phyloP scores from a whole-genome alignment of 2,888 invertebrate genomes.

The Euzophera pinguis region DNA sequence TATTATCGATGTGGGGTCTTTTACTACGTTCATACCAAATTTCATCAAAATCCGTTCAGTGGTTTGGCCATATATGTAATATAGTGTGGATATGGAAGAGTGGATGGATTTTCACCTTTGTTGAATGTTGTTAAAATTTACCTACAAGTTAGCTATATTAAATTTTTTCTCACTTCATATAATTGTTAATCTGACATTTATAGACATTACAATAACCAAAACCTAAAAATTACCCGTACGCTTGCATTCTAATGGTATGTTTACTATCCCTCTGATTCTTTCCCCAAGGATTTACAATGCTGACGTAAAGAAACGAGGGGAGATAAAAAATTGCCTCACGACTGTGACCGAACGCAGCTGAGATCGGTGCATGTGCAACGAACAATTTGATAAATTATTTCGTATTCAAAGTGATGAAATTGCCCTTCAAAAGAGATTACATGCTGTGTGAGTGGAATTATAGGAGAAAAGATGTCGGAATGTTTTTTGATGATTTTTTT shows the following conservation, averaged over 20 bases:
- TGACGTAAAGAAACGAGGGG: conserved; percentile 46
- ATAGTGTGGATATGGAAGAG: too few relatives aligned
- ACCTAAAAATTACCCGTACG: too few relatives aligned
- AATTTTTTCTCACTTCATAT: too few relatives aligned
- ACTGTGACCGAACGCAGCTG: conserved; percentile 61
- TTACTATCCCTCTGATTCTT: conserved; percentile 41
- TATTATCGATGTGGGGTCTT: too few relatives aligned
- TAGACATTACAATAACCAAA: too few relatives aligned
- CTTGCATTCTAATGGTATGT: neutral
- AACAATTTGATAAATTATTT: conserved; percentile 74
- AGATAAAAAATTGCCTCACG: conserved; percentile 66
- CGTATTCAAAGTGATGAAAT: conserved; percentile 61
- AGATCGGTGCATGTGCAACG: conserved; percentile 65
- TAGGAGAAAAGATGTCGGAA: conserved; percentile 24
- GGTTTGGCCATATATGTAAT: too few relatives aligned
- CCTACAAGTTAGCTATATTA: too few relatives aligned
- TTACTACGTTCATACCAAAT: too few relatives aligned
- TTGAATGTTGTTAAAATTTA: too few relatives aligned
- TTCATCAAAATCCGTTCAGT: too few relatives aligned
- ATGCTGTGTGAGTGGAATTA: conserved; percentile 22
- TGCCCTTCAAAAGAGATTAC: conserved; percentile 48
- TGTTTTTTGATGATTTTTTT: neutral
- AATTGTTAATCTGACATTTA: too few relatives aligned
- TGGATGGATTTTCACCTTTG: too few relatives aligned
- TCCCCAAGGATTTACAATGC: conserved; percentile 54